A percentile compares a stretch with the other conserved stretches of the same genome.
Conservation (phyloP, 2,888 invertebrate species). For the Philereme transversata region DNA sequence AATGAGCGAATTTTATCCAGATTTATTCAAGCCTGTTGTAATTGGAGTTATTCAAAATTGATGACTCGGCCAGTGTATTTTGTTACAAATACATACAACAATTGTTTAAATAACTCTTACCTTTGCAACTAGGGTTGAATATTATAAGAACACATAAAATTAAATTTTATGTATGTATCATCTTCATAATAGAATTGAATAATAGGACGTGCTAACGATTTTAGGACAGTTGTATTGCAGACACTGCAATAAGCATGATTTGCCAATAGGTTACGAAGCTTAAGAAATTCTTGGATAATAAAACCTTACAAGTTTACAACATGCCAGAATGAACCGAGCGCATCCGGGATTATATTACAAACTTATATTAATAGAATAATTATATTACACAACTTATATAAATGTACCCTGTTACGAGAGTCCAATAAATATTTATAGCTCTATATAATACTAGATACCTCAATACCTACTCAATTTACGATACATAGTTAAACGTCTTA, state of each 20-base stretch:
- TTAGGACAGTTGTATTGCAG: slow-evolving; percentile 3
- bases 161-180: background rate
- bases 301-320: slow-evolving; percentile 18
- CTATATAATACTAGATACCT: slow-evolving; percentile 22
- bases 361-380: slow-evolving; percentile 3
- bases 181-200: background rate
- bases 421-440: slow-evolving; percentile 40
- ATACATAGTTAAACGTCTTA: slow-evolving; percentile 48
- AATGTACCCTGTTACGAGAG: slow-evolving; percentile 38
- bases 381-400: slow-evolving; percentile 21
- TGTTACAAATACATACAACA: background rate
- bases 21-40: slow-evolving; percentile 2
- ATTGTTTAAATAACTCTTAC: no score
- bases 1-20: slow-evolving; percentile 1
- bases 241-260: slow-evolving; percentile 18
- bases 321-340: slow-evolving; percentile 10
- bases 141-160: background rate
- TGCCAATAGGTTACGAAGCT: slow-evolving; percentile 23
- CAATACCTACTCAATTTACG: slow-evolving; percentile 45
- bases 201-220: slow-evolving; percentile 9
- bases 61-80: background rate
- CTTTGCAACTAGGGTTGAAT: background rate
- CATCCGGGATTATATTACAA: slow-evolving; percentile 18
- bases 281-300: slow-evolving; percentile 18
- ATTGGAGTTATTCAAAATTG: background rate